Evolutionary conservation across 1,140 invertebrate genomes (phyloP).

Genomic region (Scaptodrosophila lebanonensis): DNA sequence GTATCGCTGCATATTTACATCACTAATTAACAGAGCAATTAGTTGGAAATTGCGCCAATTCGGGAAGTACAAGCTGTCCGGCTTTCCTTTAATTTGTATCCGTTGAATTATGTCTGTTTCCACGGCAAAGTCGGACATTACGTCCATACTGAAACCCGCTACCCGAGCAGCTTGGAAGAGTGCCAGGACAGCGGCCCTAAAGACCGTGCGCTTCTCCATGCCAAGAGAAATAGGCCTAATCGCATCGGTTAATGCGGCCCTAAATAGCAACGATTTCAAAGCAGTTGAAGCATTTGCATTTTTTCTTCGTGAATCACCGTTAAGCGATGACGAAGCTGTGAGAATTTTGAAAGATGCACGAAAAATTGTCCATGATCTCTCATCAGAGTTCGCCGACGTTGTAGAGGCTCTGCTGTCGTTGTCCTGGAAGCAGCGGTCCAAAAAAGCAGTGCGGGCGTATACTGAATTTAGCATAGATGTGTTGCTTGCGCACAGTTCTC

Average conservation of each 20-base stretch:
- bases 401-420: slow-evolving; percentile 82
- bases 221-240: slow-evolving; percentile 50
- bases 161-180: slow-evolving; percentile 47
- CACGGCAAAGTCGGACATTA: slow-evolving; percentile 49
- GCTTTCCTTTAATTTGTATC: background rate
- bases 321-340: slow-evolving; percentile 78
- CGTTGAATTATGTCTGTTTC: slow-evolving; percentile 47
- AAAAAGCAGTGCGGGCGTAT: slow-evolving; percentile 79
- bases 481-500: slow-evolving; percentile 81
- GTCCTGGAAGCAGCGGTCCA: slow-evolving; percentile 79
- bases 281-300: slow-evolving; percentile 57
- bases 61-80: slow-evolving; percentile 15
- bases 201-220: slow-evolving; percentile 61
- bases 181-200: slow-evolving; percentile 47
- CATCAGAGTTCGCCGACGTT: slow-evolving; percentile 79
- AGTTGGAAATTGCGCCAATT: slow-evolving; percentile 35
- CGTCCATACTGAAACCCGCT: slow-evolving; percentile 65
- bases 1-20: too few species aligned
- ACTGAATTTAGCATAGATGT: slow-evolving; percentile 82
- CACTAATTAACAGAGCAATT: too few species aligned
- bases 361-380: slow-evolving; percentile 80
- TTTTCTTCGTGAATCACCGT: slow-evolving; percentile 48
- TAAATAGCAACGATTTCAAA: slow-evolving; percentile 48
- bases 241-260: slow-evolving; percentile 48
- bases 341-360: slow-evolving; percentile 79